Evolutionary conservation across 1,140 invertebrate species (phyloP), one percentile per base, ranked within the genome.

Genomic region (Charaxes varanes): DNA sequence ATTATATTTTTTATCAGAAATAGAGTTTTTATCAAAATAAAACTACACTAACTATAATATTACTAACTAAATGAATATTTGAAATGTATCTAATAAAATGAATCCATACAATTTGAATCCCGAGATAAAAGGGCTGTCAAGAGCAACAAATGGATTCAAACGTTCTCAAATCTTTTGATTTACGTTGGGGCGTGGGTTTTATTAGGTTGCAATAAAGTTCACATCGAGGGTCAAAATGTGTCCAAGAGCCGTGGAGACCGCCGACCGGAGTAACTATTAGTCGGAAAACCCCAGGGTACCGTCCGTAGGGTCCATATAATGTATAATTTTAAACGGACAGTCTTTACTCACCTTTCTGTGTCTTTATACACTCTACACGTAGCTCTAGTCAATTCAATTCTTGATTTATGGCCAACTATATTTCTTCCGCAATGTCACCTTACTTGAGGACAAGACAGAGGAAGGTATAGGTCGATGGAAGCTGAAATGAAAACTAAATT

Each of bases 81-180:
- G 3, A 5, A 12, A 10, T 2, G n/a, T 11, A 2, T 2, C 28
- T 18, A 17, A 10, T 16, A 30, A 40, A 43, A 43, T 19, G 22
- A 31, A 36, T 22, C 31, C 19, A 11, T 28, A 4, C 24, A 21
- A 27, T 22, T 24, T 33, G n/a, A n/a, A n/a, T 30, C 6, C 7
- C 30, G 57, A 59, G 53, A 56, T 63, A 55, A 65, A 69, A 66
- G 41, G 50, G 46, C 40, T 53, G 66, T 64, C 66, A 64, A 62
- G 44, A 54, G 41, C 62, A 66, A 41, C 19, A 60, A 62, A 66
- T 60, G 51, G 49, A 36, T 41, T 48, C 27, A 19, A 40, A 53
- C 35, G 21, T 30, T 34, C 15, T 32, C 24, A 41, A 40, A 51
- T 16, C 14, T 31, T 27, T 42, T n/a, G 41, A 31, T 38, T 45